Percentiles rank a stretch among this genome's conserved stretches.
Conservation (phyloP, 2,888 invertebrate genomes). For the Steinernema scapterisci region DNA sequence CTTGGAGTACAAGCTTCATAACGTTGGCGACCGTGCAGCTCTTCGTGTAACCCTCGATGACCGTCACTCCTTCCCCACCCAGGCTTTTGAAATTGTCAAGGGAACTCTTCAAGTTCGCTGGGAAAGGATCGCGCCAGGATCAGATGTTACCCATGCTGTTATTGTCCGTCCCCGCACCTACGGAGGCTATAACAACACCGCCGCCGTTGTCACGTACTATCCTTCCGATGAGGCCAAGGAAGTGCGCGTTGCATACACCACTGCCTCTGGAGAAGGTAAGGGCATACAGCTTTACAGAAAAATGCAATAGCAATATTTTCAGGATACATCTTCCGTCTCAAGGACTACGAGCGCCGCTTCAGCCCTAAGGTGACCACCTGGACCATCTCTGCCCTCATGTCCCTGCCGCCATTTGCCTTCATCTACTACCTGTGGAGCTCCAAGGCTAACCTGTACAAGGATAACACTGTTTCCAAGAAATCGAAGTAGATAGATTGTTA, state of each 20-base stretch:
- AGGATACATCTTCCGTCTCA: constrained; percentile 65
- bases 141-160: constrained; percentile 90
- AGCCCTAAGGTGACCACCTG: constrained; percentile 78
- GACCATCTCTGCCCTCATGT: constrained; percentile 90
- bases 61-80: constrained; percentile 83
- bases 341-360: constrained; percentile 67
- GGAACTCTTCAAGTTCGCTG: constrained; percentile 77
- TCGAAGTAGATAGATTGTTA: not conserved
- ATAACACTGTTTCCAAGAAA: constrained; percentile 73
- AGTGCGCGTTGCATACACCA: constrained; percentile 74
- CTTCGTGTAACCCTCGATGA: constrained; percentile 86
- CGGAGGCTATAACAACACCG: constrained; percentile 95
- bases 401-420: constrained; percentile 75
- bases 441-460: constrained; percentile 85
- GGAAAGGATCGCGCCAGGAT: constrained; percentile 85
- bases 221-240: constrained; percentile 76
- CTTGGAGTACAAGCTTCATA: constrained; percentile 89
- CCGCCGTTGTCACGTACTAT: constrained; percentile 88
- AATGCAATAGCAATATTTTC: not conserved
- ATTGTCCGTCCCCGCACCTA: constrained; percentile 85
- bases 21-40: constrained; percentile 79
- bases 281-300: no score
- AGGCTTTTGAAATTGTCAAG: constrained; percentile 85
- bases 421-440: constrained; percentile 88
- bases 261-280: constrained; percentile 93